Base-by-base conservation (phyloP, 2,888 invertebrate genomes). In the Gari tellinella region DNA sequence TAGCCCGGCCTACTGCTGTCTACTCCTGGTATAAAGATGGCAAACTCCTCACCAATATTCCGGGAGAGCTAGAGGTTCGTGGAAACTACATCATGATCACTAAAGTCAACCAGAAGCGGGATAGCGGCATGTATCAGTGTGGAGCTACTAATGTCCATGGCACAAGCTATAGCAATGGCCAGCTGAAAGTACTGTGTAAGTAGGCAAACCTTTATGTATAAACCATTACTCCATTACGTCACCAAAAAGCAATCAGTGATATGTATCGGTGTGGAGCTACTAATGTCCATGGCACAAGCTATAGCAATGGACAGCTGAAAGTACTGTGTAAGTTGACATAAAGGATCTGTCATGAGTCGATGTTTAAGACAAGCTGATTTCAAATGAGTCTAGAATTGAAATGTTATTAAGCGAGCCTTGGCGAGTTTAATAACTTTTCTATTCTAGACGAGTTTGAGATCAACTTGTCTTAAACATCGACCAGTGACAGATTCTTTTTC, bases 71-170 rank as follows among this genome's bases (percentile, higher is more conserved):
- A 12, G 66, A 75, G 38, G 63, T 83, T 14, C 46, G 52, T 23
- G 60, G 56, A 23, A 89, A 89, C 56, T 62, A 72, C 14, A 60
- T 90, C 57, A 73, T 73, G 23, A 88, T 91, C 25, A 49, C 23
- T 2, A 63, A 70, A 8, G 78, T 88, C 7, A 67, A 79, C 19
- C 58, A 73, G 1, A 69, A 56, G 0, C 51, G 95, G 85, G 98
- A 99, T 92, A 95, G 96, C 60, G 98, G 96, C 31, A 97, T 98
- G 97, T 99, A 96, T 91, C 98, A 99, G 88, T 99, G 98, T 90
- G 94, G 95, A 85, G 98, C 98, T 0, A 95, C 94, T 65, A 99
- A 99, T 93, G 96, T 96, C 82, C 92, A 97, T 8, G 96, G 96
- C 89, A 95, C 95, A 0, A 94, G 94, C 72, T 98, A 95, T 91